These are phyloP conservation scores for Drosophila mimica DNA, from an alignment of 2,888 invertebrate genomes.

Conservation along the genomic window DNA sequence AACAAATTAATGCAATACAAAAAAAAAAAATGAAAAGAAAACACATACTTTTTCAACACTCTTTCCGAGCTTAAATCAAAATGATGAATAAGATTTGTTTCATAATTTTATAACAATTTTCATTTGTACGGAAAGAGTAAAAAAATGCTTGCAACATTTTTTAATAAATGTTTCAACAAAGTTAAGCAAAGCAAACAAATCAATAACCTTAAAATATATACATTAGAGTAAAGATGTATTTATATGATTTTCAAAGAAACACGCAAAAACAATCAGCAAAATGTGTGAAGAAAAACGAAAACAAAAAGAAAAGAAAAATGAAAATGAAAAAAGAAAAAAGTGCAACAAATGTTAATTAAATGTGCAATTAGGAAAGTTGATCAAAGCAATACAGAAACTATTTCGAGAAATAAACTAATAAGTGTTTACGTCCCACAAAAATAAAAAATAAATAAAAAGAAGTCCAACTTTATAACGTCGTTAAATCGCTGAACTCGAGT, in stretches of 20 bases:
- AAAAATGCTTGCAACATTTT: slow-evolving; percentile 23
- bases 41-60: background rate
- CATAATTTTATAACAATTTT: background rate
- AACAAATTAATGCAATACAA: slow-evolving; percentile 2
- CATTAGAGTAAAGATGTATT: slow-evolving; percentile 24
- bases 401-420: slow-evolving; percentile 21
- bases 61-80: slow-evolving; percentile 4
- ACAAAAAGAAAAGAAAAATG: background rate
- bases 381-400: slow-evolving; percentile 50
- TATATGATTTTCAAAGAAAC: slow-evolving; percentile 32
- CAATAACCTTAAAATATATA: slow-evolving; percentile 22
- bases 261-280: slow-evolving; percentile 63
- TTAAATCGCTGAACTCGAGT: slow-evolving; percentile 10
- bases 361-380: slow-evolving; percentile 68
- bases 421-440: slow-evolving; percentile 1
- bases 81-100: background rate
- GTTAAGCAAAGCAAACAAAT: slow-evolving; percentile 21
- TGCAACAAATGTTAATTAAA: slow-evolving; percentile 72
- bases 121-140: background rate
- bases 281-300: slow-evolving; percentile 25
- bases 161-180: slow-evolving; percentile 30
- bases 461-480: slow-evolving; percentile 52
- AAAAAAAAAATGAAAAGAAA: background rate
- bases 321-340: slow-evolving; percentile 3
- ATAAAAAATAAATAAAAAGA: slow-evolving; percentile 13